Conservation (phyloP, 2,888 invertebrate genomes). For the Cataglyphis albicans region DNA sequence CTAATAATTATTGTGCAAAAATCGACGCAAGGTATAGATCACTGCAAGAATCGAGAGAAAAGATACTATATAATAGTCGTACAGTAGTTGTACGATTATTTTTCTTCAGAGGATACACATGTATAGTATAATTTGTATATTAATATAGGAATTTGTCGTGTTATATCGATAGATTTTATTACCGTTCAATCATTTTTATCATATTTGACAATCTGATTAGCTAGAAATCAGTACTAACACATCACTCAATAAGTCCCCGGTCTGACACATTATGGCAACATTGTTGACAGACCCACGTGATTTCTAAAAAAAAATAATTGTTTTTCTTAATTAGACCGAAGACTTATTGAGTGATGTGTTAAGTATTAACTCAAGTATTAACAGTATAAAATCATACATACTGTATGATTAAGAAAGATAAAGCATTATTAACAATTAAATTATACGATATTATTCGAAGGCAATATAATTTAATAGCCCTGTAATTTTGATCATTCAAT, state of each 20-base stretch:
- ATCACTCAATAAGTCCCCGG: too few relatives aligned
- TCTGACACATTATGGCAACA: too few relatives aligned
- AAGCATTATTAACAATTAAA: constrained; percentile 72
- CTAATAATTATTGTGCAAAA: constrained; percentile 19
- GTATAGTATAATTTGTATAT: background rate
- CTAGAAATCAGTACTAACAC: too few relatives aligned
- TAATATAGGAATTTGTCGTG: background rate
- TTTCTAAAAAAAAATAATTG: too few relatives aligned
- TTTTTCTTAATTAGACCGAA: too few relatives aligned
- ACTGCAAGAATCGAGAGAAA: background rate
- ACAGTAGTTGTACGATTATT: background rate
- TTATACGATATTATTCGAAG: constrained; percentile 72
- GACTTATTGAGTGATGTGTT: too few relatives aligned
- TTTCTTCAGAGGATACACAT: background rate
- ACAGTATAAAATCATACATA: constrained; percentile 7
- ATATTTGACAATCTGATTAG: background rate
- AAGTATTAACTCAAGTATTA: too few relatives aligned
- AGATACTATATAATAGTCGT: background rate
- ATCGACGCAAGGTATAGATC: background rate
- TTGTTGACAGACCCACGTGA: too few relatives aligned
- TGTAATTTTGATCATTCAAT: constrained; percentile 73
- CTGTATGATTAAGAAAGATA: constrained; percentile 61
- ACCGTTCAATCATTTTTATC: background rate
- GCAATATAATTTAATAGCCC: constrained; percentile 71
- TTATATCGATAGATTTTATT: background rate